These are phyloP conservation scores for Equus quagga DNA, from an alignment of 2,113 vertebrate species.

Conservation along the genomic window DNA sequence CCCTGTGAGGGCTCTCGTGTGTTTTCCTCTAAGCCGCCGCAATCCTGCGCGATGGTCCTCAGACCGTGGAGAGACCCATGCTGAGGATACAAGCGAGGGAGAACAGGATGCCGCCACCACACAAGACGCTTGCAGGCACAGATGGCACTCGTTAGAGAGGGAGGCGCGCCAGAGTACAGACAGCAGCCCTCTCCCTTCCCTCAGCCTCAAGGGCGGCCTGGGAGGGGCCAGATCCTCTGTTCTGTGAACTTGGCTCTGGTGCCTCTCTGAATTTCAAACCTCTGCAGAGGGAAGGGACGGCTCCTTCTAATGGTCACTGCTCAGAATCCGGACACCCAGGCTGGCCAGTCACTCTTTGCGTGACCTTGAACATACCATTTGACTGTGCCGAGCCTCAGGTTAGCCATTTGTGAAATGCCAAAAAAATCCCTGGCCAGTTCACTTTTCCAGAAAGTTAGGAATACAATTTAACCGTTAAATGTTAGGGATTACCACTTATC, in stretches of 20 bases:
- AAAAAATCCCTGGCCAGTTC: neutral
- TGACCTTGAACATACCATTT: neutral
- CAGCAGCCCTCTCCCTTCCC: neutral
- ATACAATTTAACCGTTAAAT: neutral
- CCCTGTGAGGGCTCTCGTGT: accelerated
- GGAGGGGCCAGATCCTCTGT: neutral
- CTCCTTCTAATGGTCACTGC: too few species aligned
- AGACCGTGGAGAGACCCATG: neutral
- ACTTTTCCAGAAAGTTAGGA: neutral
- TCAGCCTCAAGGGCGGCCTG: neutral
- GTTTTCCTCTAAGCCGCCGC: neutral
- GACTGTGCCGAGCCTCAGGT: accelerated
- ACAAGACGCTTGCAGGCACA: neutral
- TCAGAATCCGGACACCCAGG: neutral
- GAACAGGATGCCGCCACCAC: neutral
- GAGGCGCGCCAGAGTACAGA: neutral
- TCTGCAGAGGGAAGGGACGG: neutral
- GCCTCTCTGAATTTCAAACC: neutral
- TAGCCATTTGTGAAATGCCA: neutral
- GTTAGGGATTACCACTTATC: neutral
- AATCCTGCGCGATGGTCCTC: neutral
- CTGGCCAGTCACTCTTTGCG: neutral
- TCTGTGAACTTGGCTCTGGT: neutral
- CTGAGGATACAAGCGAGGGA: neutral
- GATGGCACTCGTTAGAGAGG: neutral